Conservation (phyloP, 2,888 invertebrate genomes). For the Pelosia muscerda region DNA sequence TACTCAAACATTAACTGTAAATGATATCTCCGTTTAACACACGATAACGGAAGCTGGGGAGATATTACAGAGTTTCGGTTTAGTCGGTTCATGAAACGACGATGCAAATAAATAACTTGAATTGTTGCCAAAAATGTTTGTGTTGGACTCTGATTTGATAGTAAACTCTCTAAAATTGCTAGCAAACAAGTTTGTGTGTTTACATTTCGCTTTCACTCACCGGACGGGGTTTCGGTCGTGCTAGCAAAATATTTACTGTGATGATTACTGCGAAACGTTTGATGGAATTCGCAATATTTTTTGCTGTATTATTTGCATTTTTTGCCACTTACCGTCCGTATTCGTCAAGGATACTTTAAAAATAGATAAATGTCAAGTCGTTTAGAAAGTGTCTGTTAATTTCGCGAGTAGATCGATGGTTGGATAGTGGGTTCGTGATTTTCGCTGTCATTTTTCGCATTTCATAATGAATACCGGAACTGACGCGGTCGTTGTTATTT, state of each 20-base stretch:
- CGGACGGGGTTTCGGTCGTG: conserved; percentile 12
- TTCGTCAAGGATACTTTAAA: conserved; percentile 7
- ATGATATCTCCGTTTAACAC: not conserved
- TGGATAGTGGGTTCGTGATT: not conserved
- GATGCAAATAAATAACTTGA: not conserved
- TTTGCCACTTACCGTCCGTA: not conserved
- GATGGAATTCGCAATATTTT: conserved; percentile 23
- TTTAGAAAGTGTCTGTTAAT: conserved; percentile 12
- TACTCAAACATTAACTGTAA: not conserved
- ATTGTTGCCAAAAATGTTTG: not conserved
- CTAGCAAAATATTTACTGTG: conserved; percentile 27
- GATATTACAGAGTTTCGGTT: not conserved
- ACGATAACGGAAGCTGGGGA: not conserved
- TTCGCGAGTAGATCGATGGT: not conserved
- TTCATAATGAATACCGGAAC: not conserved
- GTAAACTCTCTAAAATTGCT: conserved; percentile 26
- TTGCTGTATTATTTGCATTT: conserved; percentile 3
- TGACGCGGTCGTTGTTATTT: too few species aligned
- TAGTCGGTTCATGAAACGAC: not conserved
- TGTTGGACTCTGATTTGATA: not conserved
- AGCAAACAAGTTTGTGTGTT: conserved; percentile 22
- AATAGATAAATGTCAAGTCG: conserved; percentile 6
- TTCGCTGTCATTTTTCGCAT: not conserved
- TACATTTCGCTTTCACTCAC: conserved; percentile 30
- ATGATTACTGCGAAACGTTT: conserved; percentile 12